Conservation (phyloP, 2,888 invertebrate genomes). For the Cryptocephalus primarius region DNA sequence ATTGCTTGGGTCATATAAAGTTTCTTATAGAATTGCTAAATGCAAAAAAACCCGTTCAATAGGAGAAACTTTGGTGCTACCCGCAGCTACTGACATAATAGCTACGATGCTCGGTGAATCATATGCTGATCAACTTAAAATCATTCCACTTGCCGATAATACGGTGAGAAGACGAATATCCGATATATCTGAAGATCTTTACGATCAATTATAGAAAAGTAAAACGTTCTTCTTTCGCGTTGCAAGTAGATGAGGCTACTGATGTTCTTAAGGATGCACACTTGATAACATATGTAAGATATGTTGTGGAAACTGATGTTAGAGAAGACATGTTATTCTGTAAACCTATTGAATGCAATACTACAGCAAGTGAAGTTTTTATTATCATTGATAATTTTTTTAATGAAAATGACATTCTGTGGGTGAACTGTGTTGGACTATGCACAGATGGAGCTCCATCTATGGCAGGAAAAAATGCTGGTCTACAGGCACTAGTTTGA, state of each 20-base stretch:
- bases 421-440: slow-evolving; percentile 1
- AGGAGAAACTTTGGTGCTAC: background rate
- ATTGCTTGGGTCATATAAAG: background rate
- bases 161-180: slow-evolving; percentile 2
- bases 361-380: background rate
- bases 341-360: slow-evolving; percentile 2
- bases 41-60: background rate
- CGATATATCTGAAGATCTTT: slow-evolving; percentile 1
- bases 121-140: slow-evolving; percentile 2
- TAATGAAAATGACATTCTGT: slow-evolving; percentile 9
- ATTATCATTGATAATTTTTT: slow-evolving; percentile 11
- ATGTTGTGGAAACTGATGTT: slow-evolving; percentile 3
- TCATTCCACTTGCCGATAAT: slow-evolving; percentile 2
- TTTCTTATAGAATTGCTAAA: background rate
- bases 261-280: slow-evolving; percentile 1
- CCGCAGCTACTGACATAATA: background rate
- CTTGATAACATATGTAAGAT: slow-evolving; percentile 1
- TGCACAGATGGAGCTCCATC: slow-evolving; percentile 2
- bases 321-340: slow-evolving; percentile 3
- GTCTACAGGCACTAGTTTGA: slow-evolving; percentile 1
- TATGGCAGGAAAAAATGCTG: slow-evolving; percentile 1
- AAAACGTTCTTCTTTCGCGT: background rate
- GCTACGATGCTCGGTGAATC: background rate
- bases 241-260: slow-evolving; percentile 1
- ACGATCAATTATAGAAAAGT: background rate